These are phyloP conservation scores for Sarcophaga bullata DNA, from an alignment of 1,140 invertebrate genomes.

Conservation along the genomic window DNA sequence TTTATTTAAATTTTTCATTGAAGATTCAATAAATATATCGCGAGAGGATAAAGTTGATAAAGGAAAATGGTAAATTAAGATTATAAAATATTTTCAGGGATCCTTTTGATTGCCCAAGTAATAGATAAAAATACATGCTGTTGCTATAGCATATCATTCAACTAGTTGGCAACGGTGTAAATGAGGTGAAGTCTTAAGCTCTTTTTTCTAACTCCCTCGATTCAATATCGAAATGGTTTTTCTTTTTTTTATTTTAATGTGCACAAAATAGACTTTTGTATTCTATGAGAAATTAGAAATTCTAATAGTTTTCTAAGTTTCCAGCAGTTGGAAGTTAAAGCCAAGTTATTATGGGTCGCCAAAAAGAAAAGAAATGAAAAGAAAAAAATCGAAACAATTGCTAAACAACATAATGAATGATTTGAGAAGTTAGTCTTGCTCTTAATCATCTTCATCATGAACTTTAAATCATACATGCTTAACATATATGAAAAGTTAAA, in stretches of 20 bases:
- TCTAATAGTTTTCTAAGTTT: slow-evolving; percentile 16
- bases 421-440: slow-evolving; percentile 14
- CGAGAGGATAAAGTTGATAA: too few relatives aligned
- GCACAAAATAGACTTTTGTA: neutral
- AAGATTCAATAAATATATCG: too few relatives aligned
- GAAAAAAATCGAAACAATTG: too few relatives aligned
- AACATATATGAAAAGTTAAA: neutral
- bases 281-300: slow-evolving; percentile 24
- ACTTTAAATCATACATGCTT: slow-evolving; percentile 21
- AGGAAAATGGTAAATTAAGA: too few relatives aligned
- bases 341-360: slow-evolving; percentile 10
- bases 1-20: too few relatives aligned
- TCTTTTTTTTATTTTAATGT: neutral
- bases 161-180: neutral
- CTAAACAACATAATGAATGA: neutral
- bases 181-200: neutral
- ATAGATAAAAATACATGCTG: too few relatives aligned
- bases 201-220: neutral
- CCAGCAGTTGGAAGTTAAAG: neutral
- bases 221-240: too few relatives aligned
- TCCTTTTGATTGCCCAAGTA: too few relatives aligned
- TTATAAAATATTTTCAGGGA: too few relatives aligned
- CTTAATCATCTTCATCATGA: slow-evolving; percentile 33
- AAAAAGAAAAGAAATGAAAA: neutral
- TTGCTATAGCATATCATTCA: too few relatives aligned